These are phyloP conservation scores for Eupsilia transversa DNA, from an alignment of 2,888 invertebrate species.

Conservation along the genomic window DNA sequence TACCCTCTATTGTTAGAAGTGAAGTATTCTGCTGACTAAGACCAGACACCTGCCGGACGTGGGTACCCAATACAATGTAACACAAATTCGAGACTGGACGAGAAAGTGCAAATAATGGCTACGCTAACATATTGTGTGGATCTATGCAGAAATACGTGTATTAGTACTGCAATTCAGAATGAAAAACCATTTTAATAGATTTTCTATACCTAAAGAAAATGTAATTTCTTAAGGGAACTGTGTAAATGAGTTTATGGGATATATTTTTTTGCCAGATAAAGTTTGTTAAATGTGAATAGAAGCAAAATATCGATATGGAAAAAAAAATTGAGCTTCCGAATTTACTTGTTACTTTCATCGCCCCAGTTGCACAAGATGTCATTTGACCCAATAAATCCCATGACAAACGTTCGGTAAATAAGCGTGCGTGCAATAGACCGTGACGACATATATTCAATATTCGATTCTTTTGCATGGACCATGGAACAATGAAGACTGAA, in stretches of 20 bases:
- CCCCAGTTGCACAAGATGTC: slow-evolving; percentile 66
- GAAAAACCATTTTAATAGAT: slow-evolving; percentile 5
- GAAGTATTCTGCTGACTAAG: slow-evolving; percentile 44
- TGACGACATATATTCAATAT: slow-evolving; percentile 80
- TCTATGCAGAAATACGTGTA: slow-evolving; percentile 24
- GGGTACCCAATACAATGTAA: slow-evolving; percentile 36
- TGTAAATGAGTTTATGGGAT: neutral
- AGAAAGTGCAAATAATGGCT: slow-evolving; percentile 58
- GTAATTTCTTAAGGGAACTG: slow-evolving; percentile 1
- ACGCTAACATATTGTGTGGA: slow-evolving; percentile 27
- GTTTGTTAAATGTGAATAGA: slow-evolving; percentile 7
- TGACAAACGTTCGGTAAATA: slow-evolving; percentile 75
- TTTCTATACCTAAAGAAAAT: slow-evolving; percentile 22
- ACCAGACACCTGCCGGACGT: slow-evolving; percentile 54
- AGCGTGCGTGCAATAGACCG: slow-evolving; percentile 76
- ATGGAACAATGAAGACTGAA: slow-evolving; percentile 72
- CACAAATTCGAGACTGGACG: slow-evolving; percentile 38
- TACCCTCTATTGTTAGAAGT: slow-evolving; percentile 53
- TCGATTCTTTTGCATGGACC: slow-evolving; percentile 73
- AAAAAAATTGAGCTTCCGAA: slow-evolving; percentile 6
- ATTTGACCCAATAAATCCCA: slow-evolving; percentile 72
- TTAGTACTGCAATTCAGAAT: slow-evolving; percentile 18
- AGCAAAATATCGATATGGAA: neutral
- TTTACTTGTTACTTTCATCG: slow-evolving; percentile 62
- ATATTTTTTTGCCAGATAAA: neutral